phyloP scores from a whole-genome alignment of 92 coral and sea anemone genomes.

The Parazoanthus darwini region DNA sequence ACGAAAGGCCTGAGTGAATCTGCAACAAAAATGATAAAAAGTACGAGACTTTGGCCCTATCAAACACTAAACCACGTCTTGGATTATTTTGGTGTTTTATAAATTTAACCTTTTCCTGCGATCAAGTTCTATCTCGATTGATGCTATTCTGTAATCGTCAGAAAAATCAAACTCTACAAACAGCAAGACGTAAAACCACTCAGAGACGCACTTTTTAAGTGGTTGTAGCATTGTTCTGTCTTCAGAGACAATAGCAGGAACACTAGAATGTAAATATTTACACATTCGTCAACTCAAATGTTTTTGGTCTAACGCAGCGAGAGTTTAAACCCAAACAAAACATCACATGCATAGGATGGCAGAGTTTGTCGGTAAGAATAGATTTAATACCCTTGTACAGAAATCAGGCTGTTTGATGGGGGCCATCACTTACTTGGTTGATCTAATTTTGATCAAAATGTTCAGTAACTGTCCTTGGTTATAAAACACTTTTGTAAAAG shows the following conservation, averaged over 20 bases:
- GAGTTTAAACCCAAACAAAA: neutral
- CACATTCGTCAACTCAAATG: neutral
- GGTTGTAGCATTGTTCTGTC: neutral
- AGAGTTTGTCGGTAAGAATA: slow-evolving; percentile 22
- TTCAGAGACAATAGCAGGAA: neutral
- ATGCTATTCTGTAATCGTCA: neutral
- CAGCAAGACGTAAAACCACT: neutral
- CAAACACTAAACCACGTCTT: neutral
- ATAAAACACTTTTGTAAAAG: neutral
- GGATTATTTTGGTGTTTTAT: no score
- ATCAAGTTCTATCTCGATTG: neutral
- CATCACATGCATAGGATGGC: neutral
- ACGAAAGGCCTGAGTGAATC: neutral
- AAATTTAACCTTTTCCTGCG: neutral
- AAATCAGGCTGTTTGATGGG: neutral
- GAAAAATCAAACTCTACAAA: neutral
- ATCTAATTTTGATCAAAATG: neutral
- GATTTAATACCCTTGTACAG: neutral
- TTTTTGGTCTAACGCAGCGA: neutral
- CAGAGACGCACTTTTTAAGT: neutral
- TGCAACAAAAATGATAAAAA: no score
- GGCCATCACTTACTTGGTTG: neutral
- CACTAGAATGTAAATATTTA: slow-evolving; percentile 17
- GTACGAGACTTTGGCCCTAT: neutral
- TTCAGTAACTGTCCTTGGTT: neutral